A percentile compares a stretch with the other conserved stretches of the same genome.
Conservation (phyloP, 2,797 vertebrate species). For the Pseudomugil gertrudae region DNA sequence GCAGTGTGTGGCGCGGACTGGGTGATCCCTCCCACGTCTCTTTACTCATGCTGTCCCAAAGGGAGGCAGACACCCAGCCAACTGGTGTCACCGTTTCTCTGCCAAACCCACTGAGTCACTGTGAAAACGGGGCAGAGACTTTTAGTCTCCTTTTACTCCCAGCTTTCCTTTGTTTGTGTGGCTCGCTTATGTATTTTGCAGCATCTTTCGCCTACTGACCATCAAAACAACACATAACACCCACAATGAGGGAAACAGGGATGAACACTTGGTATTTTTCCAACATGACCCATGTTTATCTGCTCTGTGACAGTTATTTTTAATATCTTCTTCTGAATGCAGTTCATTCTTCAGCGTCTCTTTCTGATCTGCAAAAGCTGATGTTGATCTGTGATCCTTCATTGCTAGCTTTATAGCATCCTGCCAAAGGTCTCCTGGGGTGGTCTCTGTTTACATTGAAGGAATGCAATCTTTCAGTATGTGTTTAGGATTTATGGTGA, state of each 20-base stretch:
- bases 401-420: constrained; percentile 5
- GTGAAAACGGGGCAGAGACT: constrained; percentile 37
- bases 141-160: constrained; percentile 26
- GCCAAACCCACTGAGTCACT: constrained; percentile 66
- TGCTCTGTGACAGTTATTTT: constrained; percentile 4
- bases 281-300: background rate
- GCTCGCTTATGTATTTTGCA: constrained; percentile 15
- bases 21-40: constrained; percentile 72
- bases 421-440: constrained; percentile 6
- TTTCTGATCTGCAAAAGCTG: constrained; percentile 6
- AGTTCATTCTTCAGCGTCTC: constrained; percentile 6
- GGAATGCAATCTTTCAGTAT: constrained; percentile 14
- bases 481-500: constrained; percentile 39
- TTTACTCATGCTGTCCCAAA: constrained; percentile 72
- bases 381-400: background rate
- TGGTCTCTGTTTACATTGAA: constrained; percentile 10
- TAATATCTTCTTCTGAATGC: constrained; percentile 10
- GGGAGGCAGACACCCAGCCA: constrained; percentile 69
- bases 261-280: constrained; percentile 7
- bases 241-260: constrained; percentile 5
- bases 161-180: constrained; percentile 27
- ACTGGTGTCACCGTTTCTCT: constrained; percentile 65
- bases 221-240: constrained; percentile 1
- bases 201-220: constrained; percentile 10
- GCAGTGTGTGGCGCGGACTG: constrained; percentile 56